Base-by-base conservation (phyloP, 2,888 invertebrate species). In the Dione juno region DNA sequence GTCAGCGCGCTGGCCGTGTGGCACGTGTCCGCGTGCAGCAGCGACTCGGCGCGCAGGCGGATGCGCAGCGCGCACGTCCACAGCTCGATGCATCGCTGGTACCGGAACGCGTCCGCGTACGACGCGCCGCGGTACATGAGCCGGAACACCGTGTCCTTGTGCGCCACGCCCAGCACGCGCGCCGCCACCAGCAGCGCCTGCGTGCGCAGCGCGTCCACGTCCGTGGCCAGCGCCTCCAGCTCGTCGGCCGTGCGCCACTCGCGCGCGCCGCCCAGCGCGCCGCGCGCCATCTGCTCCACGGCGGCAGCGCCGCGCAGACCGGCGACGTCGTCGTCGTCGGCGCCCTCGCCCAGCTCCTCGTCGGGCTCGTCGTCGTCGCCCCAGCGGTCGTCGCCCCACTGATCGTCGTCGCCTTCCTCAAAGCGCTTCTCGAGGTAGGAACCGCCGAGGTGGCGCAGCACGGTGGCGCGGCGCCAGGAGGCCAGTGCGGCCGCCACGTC, bases 171-270 rank as follows among this genome's bases (percentile, higher is more conserved):
- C 35, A 99, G 94, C 80, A 98, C 96, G 80, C 98, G 94, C 89
- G 97, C 97, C 76, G 97, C 96, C 77, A 98, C 97, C 45, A 99
- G 92, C 78, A 99, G 92, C 82, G 98, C 96, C 90, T 98, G 98
- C 86, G 96, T 96, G 79, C 98, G 94, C 94, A 98, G 95, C 52
- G 95, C 95, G 90, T 98, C 98, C 80, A 97, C 94, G 90, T 99
- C 98, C 0, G 95, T 94, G 61, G 96, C 95, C 54, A 97, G 94
- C 66, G 94, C 94, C 77, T 95, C 95, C 70, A 98, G 93, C 83
- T 98, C 97, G 40, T 94, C 95, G 66, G 92, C 79, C 8, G 95
- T 94, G 68, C 94, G 93, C 88, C 98, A 98, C 92, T 99, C 99
- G 54, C 89, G 92, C 53, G 95, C 94, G 96, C 97, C 95, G 54